These are phyloP conservation scores for Sebastes alutus DNA, from an alignment of 2,797 vertebrate species.

Conservation along the genomic window DNA sequence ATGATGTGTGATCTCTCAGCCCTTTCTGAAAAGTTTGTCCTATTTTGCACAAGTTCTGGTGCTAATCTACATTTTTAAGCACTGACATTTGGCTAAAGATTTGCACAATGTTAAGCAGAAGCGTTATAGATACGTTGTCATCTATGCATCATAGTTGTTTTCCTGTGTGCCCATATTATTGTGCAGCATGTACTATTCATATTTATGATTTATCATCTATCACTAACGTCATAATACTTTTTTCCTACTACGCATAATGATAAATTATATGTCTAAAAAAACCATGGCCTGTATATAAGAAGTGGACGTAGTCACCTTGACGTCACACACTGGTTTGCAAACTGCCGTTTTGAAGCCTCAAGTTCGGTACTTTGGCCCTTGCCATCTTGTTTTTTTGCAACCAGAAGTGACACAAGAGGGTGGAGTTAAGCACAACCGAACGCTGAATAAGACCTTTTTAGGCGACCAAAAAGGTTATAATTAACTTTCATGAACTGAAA, in stretches of 20 bases:
- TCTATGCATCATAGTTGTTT: not conserved
- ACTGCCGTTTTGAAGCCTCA: too few species aligned
- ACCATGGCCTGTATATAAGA: too few species aligned
- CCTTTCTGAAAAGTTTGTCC: constrained; percentile 19
- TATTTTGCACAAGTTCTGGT: not conserved
- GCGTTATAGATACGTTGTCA: not conserved
- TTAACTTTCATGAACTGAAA: too few species aligned
- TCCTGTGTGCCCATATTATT: not conserved
- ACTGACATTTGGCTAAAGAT: not conserved
- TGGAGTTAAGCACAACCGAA: too few species aligned
- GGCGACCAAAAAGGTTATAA: too few species aligned
- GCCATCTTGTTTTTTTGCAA: too few species aligned
- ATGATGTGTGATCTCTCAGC: constrained; percentile 17
- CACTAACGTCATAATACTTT: not conserved
- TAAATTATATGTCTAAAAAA: not conserved
- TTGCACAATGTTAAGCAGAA: not conserved
- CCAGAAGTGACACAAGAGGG: too few species aligned
- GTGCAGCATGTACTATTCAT: not conserved
- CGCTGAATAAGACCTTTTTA: too few species aligned
- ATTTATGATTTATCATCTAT: not conserved
- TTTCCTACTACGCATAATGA: not conserved
- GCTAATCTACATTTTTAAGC: not conserved
- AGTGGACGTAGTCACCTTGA: too few species aligned
- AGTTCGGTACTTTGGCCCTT: too few species aligned
- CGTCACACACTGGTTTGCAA: accelerated